These are phyloP conservation scores for Sylvilagus bachmani DNA, from an alignment of 2,113 vertebrate species.

Conservation along the genomic window DNA sequence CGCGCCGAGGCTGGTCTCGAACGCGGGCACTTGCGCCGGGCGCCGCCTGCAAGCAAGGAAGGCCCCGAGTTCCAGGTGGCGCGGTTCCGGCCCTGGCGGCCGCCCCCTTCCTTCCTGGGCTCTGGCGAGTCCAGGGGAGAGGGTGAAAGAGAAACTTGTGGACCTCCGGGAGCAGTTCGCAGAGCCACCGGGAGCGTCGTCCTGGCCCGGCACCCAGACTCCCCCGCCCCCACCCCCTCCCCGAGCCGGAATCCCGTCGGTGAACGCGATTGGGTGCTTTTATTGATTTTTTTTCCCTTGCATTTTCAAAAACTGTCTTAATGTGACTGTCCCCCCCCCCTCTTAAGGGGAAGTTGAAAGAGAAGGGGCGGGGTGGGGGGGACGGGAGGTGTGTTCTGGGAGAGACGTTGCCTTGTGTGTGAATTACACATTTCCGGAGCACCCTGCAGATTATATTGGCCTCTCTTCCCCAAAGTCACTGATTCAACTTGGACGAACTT, in stretches of 20 bases:
- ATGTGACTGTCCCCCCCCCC: not conserved
- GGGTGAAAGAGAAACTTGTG: not conserved
- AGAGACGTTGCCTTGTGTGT: not conserved
- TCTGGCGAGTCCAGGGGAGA: not conserved
- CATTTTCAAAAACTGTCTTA: conserved; percentile 25
- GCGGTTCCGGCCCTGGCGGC: not conserved
- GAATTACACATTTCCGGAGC: conserved; percentile 12
- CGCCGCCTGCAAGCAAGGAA: not conserved
- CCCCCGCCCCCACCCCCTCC: not conserved
- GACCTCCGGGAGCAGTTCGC: not conserved
- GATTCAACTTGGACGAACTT: conserved; percentile 1
- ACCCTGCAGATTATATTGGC: not conserved
- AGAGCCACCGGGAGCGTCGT: not conserved
- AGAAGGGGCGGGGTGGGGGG: not conserved
- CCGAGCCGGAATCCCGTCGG: not conserved
- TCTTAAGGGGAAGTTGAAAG: conserved; percentile 69
- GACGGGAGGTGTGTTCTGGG: not conserved
- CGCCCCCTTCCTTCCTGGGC: not conserved
- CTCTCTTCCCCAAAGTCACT: conserved; percentile 31
- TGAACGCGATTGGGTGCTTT: not conserved
- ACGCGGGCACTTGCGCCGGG: not conserved
- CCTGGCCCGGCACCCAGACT: not conserved
- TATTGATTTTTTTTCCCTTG: not conserved
- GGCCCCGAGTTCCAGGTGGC: conserved; percentile 21
- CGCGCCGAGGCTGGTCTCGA: not conserved